Evolutionary conservation across 2,888 invertebrate species (phyloP).

Genomic region (Eristalis tenax): DNA sequence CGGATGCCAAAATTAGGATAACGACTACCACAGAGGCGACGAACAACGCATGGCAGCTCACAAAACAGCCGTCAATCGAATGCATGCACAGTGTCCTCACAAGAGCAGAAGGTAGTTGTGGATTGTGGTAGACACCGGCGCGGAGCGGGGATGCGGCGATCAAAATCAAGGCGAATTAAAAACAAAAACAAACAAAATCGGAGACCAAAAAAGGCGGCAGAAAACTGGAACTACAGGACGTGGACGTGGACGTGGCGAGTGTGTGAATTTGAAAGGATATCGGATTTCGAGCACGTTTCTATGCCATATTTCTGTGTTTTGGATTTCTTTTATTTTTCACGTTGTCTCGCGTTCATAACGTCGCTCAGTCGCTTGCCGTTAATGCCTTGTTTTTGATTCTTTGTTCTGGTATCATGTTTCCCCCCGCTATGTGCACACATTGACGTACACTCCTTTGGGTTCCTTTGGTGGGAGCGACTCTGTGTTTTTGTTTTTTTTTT

Average conservation of each 20-base stretch:
- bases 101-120: not conserved
- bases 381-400: slow-evolving; percentile 3
- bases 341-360: slow-evolving; percentile 4
- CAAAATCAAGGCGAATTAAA: slow-evolving; percentile 2
- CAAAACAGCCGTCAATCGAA: slow-evolving; percentile 43
- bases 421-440: not conserved
- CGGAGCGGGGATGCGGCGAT: not conserved
- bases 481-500: too few relatives aligned
- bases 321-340: slow-evolving; percentile 8
- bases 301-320: slow-evolving; percentile 62
- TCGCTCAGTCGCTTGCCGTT: slow-evolving; percentile 47
- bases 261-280: slow-evolving; percentile 68
- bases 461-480: slow-evolving; percentile 52
- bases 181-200: not conserved
- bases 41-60: slow-evolving; percentile 36
- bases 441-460: slow-evolving; percentile 35
- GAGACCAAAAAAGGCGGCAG: slow-evolving; percentile 18
- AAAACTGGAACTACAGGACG: slow-evolving; percentile 65
- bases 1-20: slow-evolving; percentile 64
- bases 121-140: not conserved
- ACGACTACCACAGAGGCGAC: slow-evolving; percentile 51
- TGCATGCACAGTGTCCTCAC: slow-evolving; percentile 18
- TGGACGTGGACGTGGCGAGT: slow-evolving; percentile 37
- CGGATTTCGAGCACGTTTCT: slow-evolving; percentile 68
- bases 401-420: not conserved